These are phyloP conservation scores for Andinoacara biseriatus DNA, from an alignment of 2,113 vertebrate genomes.

Conservation along the genomic window DNA sequence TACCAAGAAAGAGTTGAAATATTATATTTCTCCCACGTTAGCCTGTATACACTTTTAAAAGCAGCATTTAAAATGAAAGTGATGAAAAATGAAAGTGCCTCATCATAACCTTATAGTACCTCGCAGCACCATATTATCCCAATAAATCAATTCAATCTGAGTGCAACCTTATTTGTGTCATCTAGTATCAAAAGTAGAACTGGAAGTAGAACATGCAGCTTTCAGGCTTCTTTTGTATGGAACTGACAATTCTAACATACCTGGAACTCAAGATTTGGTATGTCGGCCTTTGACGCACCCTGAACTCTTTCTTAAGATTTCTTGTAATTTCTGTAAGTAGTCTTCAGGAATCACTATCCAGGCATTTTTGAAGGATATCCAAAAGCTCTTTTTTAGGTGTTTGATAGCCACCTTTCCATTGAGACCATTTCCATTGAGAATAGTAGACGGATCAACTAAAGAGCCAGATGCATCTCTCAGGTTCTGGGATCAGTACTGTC, in stretches of 20 bases:
- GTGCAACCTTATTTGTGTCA: too few species aligned
- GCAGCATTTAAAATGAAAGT: not conserved
- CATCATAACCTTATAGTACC: not conserved
- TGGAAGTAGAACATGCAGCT: not conserved
- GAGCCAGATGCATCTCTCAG: not conserved
- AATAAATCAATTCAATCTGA: too few species aligned
- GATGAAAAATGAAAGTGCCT: not conserved
- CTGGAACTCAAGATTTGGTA: not conserved
- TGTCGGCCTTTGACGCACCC: too few species aligned
- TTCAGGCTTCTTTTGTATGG: too few species aligned
- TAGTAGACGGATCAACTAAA: not conserved
- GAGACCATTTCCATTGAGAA: not conserved
- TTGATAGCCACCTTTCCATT: not conserved
- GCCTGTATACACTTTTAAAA: not conserved
- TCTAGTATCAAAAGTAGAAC: not conserved
- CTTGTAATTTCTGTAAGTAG: too few species aligned
- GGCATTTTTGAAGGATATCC: not conserved
- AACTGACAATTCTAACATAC: not conserved
- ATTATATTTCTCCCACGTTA: not conserved
- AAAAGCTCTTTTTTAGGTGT: not conserved
- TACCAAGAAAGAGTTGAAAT: not conserved
- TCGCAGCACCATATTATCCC: too few species aligned
- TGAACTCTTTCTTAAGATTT: too few species aligned
- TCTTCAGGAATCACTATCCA: too few species aligned
- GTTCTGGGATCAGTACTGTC: not conserved